These are phyloP conservation scores for Nesometra sesokonis DNA, from an alignment of 35 echinoderm and acorn worm species.

Conservation along the genomic window DNA sequence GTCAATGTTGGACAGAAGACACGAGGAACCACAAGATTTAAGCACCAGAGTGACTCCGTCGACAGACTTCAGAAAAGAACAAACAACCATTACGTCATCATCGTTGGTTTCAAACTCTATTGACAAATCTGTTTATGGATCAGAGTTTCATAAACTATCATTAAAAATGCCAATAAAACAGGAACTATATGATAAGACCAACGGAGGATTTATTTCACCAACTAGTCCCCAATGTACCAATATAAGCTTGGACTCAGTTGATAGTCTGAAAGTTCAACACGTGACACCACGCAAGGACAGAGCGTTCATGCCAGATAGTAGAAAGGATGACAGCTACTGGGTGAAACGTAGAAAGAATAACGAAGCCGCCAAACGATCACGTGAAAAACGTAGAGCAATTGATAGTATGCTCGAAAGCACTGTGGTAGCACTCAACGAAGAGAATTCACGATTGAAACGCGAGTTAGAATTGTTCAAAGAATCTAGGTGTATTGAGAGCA, in stretches of 20 bases:
- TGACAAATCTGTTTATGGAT: not conserved
- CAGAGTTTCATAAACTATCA: not conserved
- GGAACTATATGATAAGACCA: not conserved
- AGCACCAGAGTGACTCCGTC: not conserved
- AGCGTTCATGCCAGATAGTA: slow-evolving; percentile 61
- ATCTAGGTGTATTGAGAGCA: not conserved
- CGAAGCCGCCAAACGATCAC: slow-evolving; percentile 76
- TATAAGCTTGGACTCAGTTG: not conserved
- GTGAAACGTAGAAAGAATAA: slow-evolving; percentile 86
- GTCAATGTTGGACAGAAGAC: not conserved
- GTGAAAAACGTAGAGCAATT: slow-evolving; percentile 70
- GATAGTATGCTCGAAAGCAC: slow-evolving; percentile 62
- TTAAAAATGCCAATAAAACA: not conserved
- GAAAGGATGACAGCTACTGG: slow-evolving; percentile 76
- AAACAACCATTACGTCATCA: not conserved
- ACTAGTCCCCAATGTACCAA: not conserved
- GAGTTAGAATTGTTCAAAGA: slow-evolving; percentile 48
- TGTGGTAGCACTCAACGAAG: slow-evolving; percentile 51
- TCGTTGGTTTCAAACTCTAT: not conserved
- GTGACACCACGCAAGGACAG: slow-evolving; percentile 28
- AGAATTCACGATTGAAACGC: slow-evolving; percentile 53
- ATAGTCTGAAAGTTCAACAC: not conserved
- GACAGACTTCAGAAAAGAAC: not conserved
- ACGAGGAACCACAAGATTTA: not conserved
- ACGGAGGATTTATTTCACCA: not conserved